Evolutionary conservation across 2,888 invertebrate species (phyloP), one percentile per base, ranked within the genome.

Genomic region (Cremastinae sp.): DNA sequence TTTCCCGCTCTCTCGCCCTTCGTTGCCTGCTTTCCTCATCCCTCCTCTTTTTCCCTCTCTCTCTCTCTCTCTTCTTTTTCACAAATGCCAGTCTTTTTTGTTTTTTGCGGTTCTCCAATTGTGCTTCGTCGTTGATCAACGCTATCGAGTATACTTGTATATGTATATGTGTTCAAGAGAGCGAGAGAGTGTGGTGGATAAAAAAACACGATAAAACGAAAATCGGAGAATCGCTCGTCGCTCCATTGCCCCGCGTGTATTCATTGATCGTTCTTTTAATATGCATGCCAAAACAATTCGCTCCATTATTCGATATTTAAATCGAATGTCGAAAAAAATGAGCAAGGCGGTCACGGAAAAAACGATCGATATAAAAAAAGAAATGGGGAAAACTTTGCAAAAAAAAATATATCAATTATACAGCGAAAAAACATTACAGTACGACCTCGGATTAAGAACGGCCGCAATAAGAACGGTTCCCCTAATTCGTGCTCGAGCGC

Each of bases 231-330:
- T 51, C 38, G 20, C 5, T 51, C 36, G 51, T 12, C 12, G 38
- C 51, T 53, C 51, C 41, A 38, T 53, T n/a, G n/a, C n/a, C n/a
- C n/a, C 51, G 18, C 12, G 20, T 38, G 5, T 28, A 28, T 20
- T 49, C 38, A 51, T 51, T 64, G 22, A 53, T 14, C 38, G 20
- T 38, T 12, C 49, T 36, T 51, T 64, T 64, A 38, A 12, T 51
- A 51, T 64, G 18, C 51, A 51, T 38, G 5, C 20, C 14, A 20
- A 20, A 8, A 38, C n/a, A n/a, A 34, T 62, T 4, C 14, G 47
- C 20, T 51, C 8, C 36, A 9, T 61, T 28, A 34, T 47, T 49
- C 16, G 28, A 47, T 36, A 36, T 62, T 62, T 16, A 49, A 47
- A 62, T 49, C 16, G 47, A 62, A 62, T 47, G 28, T 28, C 18